Evolutionary conservation across 2,888 invertebrate genomes (phyloP).

Genomic region (Drosophila meridiana): DNA sequence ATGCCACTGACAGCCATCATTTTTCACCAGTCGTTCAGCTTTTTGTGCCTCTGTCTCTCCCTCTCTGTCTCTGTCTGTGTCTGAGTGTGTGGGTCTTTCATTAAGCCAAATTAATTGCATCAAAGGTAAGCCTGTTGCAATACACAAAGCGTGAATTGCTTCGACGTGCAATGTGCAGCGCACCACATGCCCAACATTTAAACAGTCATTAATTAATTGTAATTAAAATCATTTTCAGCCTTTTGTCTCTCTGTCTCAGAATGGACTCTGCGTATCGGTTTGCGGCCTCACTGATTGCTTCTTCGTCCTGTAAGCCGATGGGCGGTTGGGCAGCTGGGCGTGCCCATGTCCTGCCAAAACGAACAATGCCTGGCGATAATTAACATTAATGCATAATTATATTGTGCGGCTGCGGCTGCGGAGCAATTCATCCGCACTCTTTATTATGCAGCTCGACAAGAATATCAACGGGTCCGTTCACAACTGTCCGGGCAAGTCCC

Average conservation of each 20-base stretch:
- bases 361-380: conserved; percentile 62
- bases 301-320: conserved; percentile 28
- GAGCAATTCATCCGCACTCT: conserved; percentile 27
- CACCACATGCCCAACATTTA: conserved; percentile 52
- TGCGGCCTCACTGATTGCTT: conserved; percentile 60
- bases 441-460: conserved; percentile 32
- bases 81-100: conserved; percentile 22
- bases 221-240: conserved; percentile 75
- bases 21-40: conserved; percentile 39
- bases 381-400: conserved; percentile 75
- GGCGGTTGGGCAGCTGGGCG: conserved; percentile 23
- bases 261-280: conserved; percentile 31
- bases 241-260: conserved; percentile 8
- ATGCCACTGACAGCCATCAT: conserved; percentile 66
- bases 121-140: conserved; percentile 54
- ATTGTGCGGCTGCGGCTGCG: conserved; percentile 28
- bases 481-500: conserved; percentile 10
- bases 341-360: conserved; percentile 2
- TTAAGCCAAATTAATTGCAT: conserved; percentile 66
- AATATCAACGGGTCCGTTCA: conserved; percentile 21
- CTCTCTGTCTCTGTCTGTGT: background rate
- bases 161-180: conserved; percentile 12
- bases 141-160: conserved; percentile 24
- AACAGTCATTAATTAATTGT: conserved; percentile 77
- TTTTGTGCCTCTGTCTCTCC: conserved; percentile 9